Percentiles rank a stretch among this genome's conserved stretches.
phyloP scores from a whole-genome alignment of 92 coral and sea anemone genomes.

The Micromussa lordhowensis region DNA sequence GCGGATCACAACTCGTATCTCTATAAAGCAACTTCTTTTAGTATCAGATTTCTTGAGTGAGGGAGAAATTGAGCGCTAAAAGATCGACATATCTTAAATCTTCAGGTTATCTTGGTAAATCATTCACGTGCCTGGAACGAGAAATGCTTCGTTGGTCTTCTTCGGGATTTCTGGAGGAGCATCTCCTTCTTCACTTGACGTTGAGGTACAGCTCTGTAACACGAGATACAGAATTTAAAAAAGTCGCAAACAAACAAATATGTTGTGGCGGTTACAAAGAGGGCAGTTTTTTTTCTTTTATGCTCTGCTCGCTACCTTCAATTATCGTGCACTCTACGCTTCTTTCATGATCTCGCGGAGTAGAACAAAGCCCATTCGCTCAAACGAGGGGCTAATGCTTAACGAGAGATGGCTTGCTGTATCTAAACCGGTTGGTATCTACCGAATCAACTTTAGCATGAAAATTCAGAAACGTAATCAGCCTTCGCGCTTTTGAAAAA shows the following conservation, averaged over 20 bases:
- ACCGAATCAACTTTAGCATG: too few relatives aligned
- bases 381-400: too few relatives aligned
- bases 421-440: too few relatives aligned
- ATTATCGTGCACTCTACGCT: too few relatives aligned
- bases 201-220: slow-evolving; percentile 59
- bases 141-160: slow-evolving; percentile 67
- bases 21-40: not conserved
- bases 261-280: not conserved
- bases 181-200: slow-evolving; percentile 72
- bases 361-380: too few relatives aligned
- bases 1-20: not conserved
- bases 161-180: slow-evolving; percentile 68
- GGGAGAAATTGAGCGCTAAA: not conserved
- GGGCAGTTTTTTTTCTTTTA: not conserved
- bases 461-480: too few relatives aligned
- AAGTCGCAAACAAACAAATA: not conserved
- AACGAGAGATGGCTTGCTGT: too few relatives aligned
- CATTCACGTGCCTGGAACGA: slow-evolving; percentile 57
- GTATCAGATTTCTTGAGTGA: not conserved
- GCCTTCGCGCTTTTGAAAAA: too few relatives aligned
- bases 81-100: not conserved
- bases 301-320: too few relatives aligned
- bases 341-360: too few relatives aligned
- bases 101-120: not conserved
- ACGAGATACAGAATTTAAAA: not conserved